phyloP scores from a whole-genome alignment of 1,140 invertebrate genomes.

The Polyergus mexicanus region DNA sequence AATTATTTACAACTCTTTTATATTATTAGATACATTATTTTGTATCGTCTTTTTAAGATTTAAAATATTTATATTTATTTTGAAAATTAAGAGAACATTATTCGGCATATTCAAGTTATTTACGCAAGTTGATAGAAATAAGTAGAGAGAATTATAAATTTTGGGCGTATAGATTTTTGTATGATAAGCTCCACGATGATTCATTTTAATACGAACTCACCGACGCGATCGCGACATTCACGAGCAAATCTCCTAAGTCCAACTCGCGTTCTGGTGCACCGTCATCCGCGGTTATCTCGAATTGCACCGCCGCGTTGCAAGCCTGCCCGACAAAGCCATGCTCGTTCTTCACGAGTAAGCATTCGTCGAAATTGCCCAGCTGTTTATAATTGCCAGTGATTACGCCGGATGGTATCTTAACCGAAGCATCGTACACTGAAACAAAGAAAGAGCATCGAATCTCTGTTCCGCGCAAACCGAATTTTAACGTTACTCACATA shows the following conservation, averaged over 20 bases:
- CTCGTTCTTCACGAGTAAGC: slow-evolving; percentile 78
- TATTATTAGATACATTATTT: no score
- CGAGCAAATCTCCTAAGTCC: slow-evolving; percentile 76
- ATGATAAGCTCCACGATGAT: not conserved
- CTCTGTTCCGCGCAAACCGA: not conserved
- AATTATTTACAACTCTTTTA: no score
- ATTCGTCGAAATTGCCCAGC: slow-evolving; percentile 87
- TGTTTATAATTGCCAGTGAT: slow-evolving; percentile 85
- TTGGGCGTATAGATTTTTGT: not conserved
- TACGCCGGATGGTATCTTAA: slow-evolving; percentile 84
- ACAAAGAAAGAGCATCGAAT: slow-evolving; percentile 48
- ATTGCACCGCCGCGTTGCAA: slow-evolving; percentile 77
- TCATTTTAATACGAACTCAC: slow-evolving; percentile 68
- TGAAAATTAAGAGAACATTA: not conserved
- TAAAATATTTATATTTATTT: no score
- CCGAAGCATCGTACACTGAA: slow-evolving; percentile 86
- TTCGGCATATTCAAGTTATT: not conserved
- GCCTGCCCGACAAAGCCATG: slow-evolving; percentile 78
- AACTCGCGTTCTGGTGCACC: slow-evolving; percentile 27
- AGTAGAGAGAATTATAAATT: not conserved
- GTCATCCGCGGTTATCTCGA: slow-evolving; percentile 70
- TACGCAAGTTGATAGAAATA: not conserved
- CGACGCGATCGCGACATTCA: slow-evolving; percentile 76
- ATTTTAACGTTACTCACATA: no score
- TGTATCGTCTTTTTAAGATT: no score